Evolutionary conservation across 1,140 invertebrate genomes (phyloP), one percentile per base, ranked within the genome.

Genomic region (Mactra quadrangularis): DNA sequence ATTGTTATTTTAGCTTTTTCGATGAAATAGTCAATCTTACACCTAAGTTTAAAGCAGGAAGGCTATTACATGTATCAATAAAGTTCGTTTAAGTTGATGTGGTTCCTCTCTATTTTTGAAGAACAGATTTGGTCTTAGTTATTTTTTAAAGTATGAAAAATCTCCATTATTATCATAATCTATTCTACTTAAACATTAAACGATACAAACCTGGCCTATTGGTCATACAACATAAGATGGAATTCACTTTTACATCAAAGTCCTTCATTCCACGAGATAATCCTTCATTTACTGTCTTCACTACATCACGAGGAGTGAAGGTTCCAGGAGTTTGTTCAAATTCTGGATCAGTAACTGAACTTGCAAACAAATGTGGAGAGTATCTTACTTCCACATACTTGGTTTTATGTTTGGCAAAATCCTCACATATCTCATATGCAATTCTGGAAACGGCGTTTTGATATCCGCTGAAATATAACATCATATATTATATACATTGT

Each of bases 401-500:
- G 1, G 95, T 93, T 25, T 94, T 93, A 66, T 94, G 82, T 4
- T 89, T 86, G 0, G 93, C 90, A 81, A 93, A 91, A 87, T 95
- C 94, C 89, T 95, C 95, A 82, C 94, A 95, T 82, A 95, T 94
- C 87, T 95, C 95, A 84, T 95, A 95, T 0, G 95, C 94, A n/a
- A 95, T 90, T 59, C 94, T 89, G 84, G 94, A 93, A 27, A 95
- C 93, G 0, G 94, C 95, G 38, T 92, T 89, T 19, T 91, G 70
- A 86, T 95, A 94, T 33, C 94, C 95, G 31, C 87, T 90, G 72
- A 31, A 59, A 59, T 53, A n/a, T 22, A 19, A 47, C 19, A 47
- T 11, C 9, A 11, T 47, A 47, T 9, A 9, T 19, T 47, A 47
- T 47, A 47, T 47, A 9, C 19, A 11, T 47, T 9, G 45, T 47